phyloP scores from a whole-genome alignment of 2,797 vertebrate species.

The Xenopus petersii region DNA sequence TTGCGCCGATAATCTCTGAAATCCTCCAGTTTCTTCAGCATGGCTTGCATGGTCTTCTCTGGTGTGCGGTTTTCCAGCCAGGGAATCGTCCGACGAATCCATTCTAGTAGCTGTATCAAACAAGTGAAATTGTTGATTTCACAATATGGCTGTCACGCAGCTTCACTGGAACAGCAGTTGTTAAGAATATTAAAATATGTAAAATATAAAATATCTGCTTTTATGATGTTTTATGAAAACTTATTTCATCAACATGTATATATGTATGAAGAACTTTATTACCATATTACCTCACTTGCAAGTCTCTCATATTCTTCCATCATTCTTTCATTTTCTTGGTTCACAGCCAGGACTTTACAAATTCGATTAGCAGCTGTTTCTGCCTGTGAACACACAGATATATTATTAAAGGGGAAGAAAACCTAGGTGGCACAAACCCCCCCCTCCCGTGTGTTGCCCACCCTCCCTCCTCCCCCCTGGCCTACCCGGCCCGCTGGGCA shows the following conservation, averaged over 20 bases:
- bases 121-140: too few relatives aligned
- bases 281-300: slow-evolving; percentile 87
- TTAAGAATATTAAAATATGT: too few relatives aligned
- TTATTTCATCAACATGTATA: too few relatives aligned
- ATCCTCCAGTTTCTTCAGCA: slow-evolving; percentile 94
- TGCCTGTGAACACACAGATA: slow-evolving; percentile 70
- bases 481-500: too few relatives aligned
- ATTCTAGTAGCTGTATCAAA: slow-evolving; percentile 83
- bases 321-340: slow-evolving; percentile 97
- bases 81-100: slow-evolving; percentile 94
- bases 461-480: too few relatives aligned
- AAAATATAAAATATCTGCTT: too few relatives aligned
- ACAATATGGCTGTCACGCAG: too few relatives aligned
- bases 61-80: slow-evolving; percentile 93
- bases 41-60: slow-evolving; percentile 91
- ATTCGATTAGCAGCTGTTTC: slow-evolving; percentile 98
- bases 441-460: too few relatives aligned
- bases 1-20: slow-evolving; percentile 94
- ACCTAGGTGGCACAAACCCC: too few relatives aligned
- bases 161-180: too few relatives aligned
- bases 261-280: too few relatives aligned
- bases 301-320: slow-evolving; percentile 98
- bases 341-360: slow-evolving; percentile 95
- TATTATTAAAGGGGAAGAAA: background rate
- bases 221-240: too few relatives aligned